These are phyloP conservation scores for Papilio xuthus DNA, from an alignment of 1,140 invertebrate species.

Conservation along the genomic window DNA sequence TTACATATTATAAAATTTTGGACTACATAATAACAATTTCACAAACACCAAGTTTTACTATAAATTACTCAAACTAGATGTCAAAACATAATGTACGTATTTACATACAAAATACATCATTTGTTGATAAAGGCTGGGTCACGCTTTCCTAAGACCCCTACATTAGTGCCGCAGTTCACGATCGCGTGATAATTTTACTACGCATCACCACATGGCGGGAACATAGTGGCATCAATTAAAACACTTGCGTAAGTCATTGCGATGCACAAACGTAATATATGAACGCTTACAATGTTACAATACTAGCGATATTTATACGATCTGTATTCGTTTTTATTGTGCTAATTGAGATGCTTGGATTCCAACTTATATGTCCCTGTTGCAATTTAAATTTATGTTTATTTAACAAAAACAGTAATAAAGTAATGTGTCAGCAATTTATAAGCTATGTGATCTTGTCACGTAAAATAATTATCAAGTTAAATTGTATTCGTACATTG, in stretches of 20 bases:
- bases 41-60: not conserved
- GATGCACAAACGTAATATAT: slow-evolving; percentile 2
- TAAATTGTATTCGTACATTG: not conserved
- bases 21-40: not conserved
- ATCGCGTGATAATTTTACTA: slow-evolving; percentile 25
- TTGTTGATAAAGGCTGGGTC: not conserved
- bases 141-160: not conserved
- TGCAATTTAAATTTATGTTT: not conserved
- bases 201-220: slow-evolving; percentile 12
- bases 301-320: not conserved
- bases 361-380: not conserved
- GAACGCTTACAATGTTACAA: slow-evolving; percentile 5
- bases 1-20: too few species aligned
- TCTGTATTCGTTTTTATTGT: not conserved
- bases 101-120: not conserved
- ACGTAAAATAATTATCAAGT: not conserved
- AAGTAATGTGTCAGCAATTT: not conserved
- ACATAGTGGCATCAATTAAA: slow-evolving; percentile 4
- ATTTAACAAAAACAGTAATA: not conserved
- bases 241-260: slow-evolving; percentile 17
- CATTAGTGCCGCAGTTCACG: not conserved
- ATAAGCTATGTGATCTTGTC: not conserved
- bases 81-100: not conserved
- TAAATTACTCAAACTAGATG: not conserved
- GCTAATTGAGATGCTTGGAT: not conserved